A percentile compares a stretch with the other conserved stretches of the same genome.
phyloP scores from a whole-genome alignment of 2,113 vertebrate species.

The Aramus guarauna region DNA sequence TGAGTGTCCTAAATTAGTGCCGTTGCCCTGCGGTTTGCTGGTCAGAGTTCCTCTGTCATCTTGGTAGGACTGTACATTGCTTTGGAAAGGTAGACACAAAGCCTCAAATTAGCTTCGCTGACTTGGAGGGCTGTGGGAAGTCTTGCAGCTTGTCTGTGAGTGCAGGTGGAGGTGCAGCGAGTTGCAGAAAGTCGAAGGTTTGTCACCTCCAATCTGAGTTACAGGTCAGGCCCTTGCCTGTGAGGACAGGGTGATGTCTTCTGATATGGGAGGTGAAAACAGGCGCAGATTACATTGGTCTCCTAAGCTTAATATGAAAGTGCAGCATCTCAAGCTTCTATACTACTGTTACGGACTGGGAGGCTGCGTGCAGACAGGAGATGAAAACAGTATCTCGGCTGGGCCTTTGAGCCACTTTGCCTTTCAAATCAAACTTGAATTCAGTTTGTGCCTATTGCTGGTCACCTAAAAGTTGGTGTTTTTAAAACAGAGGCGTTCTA shows the following conservation, averaged over 20 bases:
- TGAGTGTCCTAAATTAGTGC: neutral
- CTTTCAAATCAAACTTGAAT: neutral
- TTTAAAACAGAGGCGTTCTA: neutral
- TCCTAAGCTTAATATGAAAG: neutral
- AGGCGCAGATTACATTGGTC: rapidly evolving
- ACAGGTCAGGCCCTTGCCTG: neutral
- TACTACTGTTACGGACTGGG: no score
- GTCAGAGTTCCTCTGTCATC: neutral
- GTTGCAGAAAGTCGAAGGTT: neutral
- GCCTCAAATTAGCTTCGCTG: neutral
- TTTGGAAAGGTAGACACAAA: neutral
- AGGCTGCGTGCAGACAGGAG: neutral
- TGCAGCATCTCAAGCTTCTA: neutral
- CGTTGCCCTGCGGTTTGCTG: neutral
- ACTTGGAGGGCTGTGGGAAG: neutral
- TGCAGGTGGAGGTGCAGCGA: rapidly evolving
- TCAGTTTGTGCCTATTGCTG: neutral
- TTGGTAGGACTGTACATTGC: neutral
- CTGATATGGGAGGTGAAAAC: neutral
- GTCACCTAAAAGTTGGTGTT: neutral
- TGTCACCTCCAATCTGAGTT: neutral
- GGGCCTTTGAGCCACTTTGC: neutral
- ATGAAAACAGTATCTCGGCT: neutral
- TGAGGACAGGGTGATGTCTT: neutral
- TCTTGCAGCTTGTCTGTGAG: neutral